Evolutionary conservation across 1,140 invertebrate genomes (phyloP).

Genomic region (Solenopsis fugax): DNA sequence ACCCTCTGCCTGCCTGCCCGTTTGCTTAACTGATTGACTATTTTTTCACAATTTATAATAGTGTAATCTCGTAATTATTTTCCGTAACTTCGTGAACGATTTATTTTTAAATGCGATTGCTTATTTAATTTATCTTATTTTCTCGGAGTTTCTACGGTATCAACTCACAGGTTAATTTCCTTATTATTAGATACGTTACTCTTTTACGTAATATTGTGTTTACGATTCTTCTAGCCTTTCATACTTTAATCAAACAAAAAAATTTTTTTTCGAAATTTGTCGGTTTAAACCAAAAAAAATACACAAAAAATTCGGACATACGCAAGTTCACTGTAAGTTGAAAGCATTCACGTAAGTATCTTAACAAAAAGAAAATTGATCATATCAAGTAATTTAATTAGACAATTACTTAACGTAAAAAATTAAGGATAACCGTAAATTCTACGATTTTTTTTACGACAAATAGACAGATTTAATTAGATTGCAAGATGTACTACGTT

Average conservation of each 20-base stretch:
- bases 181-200: neutral
- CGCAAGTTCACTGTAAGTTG: neutral
- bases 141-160: neutral
- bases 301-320: neutral
- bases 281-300: neutral
- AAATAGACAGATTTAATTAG: neutral
- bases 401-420: neutral
- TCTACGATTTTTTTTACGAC: neutral
- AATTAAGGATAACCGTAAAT: neutral
- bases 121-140: neutral
- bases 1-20: slow-evolving; percentile 81
- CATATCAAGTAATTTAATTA: neutral
- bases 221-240: neutral
- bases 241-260: neutral
- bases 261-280: neutral
- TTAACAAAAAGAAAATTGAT: neutral
- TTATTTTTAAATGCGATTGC: slow-evolving; percentile 21
- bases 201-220: neutral
- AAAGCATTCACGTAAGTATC: slow-evolving; percentile 39
- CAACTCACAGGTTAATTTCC: neutral
- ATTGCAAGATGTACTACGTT: neutral
- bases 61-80: slow-evolving; percentile 23
- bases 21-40: slow-evolving; percentile 74
- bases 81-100: neutral
- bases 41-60: slow-evolving; percentile 60